Evolutionary conservation across 2,113 vertebrate species (phyloP), one percentile per base, ranked within the genome.

Genomic region (Ornithorhynchus anatinus): DNA sequence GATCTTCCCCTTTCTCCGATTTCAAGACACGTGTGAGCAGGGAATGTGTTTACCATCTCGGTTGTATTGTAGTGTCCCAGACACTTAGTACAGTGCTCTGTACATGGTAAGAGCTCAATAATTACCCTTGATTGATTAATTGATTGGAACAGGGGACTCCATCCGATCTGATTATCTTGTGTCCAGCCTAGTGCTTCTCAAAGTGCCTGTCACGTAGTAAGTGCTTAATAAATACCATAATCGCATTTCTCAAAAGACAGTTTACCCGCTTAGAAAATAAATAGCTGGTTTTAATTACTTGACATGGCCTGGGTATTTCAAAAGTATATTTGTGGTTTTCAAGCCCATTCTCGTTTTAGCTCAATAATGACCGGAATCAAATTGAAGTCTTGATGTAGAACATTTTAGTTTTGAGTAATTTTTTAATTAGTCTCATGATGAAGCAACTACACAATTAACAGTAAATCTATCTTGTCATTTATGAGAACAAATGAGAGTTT

Each of bases 391-490:
- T 57, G 31, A 57, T 88, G 40, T 67, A 66, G 67, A 78, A 69
- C 63, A 72, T 65, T 72, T 81, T 81, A 79, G 62, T 77, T 69
- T 79, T 73, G 88, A 84, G 80, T 74, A 79, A 84, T 52, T 71
- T 82, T 89, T 81, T 84, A 87, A 72, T 60, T 50, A 19, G 35
- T 79, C 47, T 75, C 59, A 69, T 69, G 71, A 77, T 71, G 84
- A 62, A 84, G 80, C 40, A 86, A 62, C 75, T 72, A 64, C 79
- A 72, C 77, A 86, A 83, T 78, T 62, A 89, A 86, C 84, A 81
- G 81, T 6, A 63, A 10, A 12, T 67, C 63, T 64, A 71, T 74
- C 48, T 13, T 54, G 79, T 69, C 51, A 72, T 81, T 90, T 89
- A 80, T 68, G 40, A 82, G 80, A 72, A 79, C 43, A 79, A 77